Evolutionary conservation across 35 echinoderm and acorn worm genomes (phyloP).

Genomic region (Acanthaster planci): DNA sequence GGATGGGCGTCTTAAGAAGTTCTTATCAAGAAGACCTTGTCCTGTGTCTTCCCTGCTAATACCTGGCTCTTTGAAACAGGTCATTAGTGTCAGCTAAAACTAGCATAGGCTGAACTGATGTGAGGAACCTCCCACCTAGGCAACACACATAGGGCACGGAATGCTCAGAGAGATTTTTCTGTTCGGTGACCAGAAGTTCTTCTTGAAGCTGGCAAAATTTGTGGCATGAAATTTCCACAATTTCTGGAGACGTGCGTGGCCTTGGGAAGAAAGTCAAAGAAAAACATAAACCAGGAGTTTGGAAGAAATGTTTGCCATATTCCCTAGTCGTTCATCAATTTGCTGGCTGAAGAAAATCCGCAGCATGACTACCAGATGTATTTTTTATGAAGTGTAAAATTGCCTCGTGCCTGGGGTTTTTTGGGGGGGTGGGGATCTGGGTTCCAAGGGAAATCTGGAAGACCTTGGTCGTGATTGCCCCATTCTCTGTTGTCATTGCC

Average conservation of each 20-base stretch:
- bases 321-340: slow-evolving; percentile 15
- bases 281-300: background rate
- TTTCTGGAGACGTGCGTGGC: slow-evolving; percentile 2
- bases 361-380: slow-evolving; percentile 11
- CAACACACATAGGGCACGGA: too few species aligned
- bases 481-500: too few species aligned
- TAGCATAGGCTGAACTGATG: too few species aligned
- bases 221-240: background rate
- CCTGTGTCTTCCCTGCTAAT: too few species aligned
- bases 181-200: too few species aligned
- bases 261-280: background rate
- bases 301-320: background rate
- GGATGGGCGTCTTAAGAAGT: too few species aligned
- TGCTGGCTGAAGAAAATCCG: background rate
- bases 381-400: slow-evolving; percentile 30
- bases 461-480: background rate
- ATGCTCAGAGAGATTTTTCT: too few species aligned
- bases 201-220: too few species aligned
- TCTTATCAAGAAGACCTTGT: too few species aligned
- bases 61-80: too few species aligned
- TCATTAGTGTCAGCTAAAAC: too few species aligned
- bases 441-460: background rate
- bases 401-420: slow-evolving; percentile 1
- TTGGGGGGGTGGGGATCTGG: background rate
- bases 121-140: too few species aligned